Evolutionary conservation across 2,797 vertebrate species (phyloP), one percentile per base, ranked within the genome.

Genomic region (Tarsius wallacei): DNA sequence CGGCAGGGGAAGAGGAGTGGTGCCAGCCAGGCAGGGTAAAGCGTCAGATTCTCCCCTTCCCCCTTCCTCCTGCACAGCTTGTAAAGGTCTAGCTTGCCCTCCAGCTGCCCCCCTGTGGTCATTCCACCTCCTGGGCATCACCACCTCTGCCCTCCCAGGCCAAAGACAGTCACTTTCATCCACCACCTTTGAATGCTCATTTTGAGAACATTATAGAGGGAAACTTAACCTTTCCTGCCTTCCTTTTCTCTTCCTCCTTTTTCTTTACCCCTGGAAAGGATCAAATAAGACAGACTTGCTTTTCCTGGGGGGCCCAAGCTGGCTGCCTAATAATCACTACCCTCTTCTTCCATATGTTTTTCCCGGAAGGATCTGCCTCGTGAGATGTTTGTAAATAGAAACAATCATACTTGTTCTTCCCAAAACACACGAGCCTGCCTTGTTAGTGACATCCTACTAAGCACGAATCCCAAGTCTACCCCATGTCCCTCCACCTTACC

Each of bases 251-350:
- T 70, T 66, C 11, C 28, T 91, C 36, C 55, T 12, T 76, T 74
- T 57, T 55, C 57, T 53, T 55, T 36, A 7, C 63, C 51, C 33
- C 1, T 12, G 24, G 24, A 49, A 85, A 87, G 74, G 59, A 94
- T 61, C 76, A 84, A 74, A 83, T 76, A 84, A 97, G 68, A 91
- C 71, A 95, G 64, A 87, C 42, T 63, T 36, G 7, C 74, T 93
- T 95, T 86, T 96, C 89, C n/a, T 70, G 36, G 57, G 55, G 13
- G 59, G 71, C 90, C 55, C 6, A 57, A 16, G n/a, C 66, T 86
- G 71, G 55, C 68, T 87, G 89, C 83, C 73, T 68, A 92, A 95
- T 26, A 71, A 92, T 47, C 15, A 15, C 17, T 55, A 21, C 21
- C 63, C 71, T 33, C 83, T 87, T 22, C 53, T 80, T 74, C 73